phyloP scores from a whole-genome alignment of 2,113 vertebrate species.

The Chunga burmeisteri region DNA sequence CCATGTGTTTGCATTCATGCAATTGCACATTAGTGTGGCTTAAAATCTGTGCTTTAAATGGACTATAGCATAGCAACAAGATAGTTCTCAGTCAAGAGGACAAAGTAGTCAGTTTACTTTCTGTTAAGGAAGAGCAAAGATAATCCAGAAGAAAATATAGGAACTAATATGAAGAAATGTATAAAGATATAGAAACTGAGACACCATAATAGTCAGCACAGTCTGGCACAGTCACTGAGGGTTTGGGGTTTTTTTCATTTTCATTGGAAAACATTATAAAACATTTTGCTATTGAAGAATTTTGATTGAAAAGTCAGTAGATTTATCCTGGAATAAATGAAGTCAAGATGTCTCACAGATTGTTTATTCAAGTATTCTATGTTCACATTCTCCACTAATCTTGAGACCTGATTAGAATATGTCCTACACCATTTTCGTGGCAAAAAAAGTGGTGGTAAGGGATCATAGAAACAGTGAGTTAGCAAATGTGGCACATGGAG shows the following conservation, averaged over 20 bases:
- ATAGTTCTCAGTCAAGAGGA: not conserved
- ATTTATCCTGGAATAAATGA: not conserved
- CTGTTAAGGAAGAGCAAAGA: not conserved
- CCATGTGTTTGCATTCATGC: slow-evolving; percentile 12
- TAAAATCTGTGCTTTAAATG: not conserved
- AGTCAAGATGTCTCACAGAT: not conserved
- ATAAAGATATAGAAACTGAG: not conserved
- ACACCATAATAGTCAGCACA: not conserved
- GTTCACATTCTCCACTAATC: not conserved
- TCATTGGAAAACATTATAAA: not conserved
- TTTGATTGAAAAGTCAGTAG: not conserved
- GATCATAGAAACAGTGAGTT: not conserved
- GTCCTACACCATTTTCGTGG: not conserved
- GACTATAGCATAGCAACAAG: not conserved
- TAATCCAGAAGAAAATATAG: not conserved
- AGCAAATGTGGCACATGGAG: fast-evolving
- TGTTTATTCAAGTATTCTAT: not conserved
- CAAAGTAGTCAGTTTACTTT: not conserved
- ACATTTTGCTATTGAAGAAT: not conserved
- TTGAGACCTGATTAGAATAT: not conserved
- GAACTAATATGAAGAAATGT: not conserved
- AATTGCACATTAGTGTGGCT: not conserved
- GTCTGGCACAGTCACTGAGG: not conserved
- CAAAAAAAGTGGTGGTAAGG: not conserved
- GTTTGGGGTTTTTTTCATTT: not conserved